Evolutionary conservation across 2,888 invertebrate species (phyloP).

Genomic region (Syrista parreyssii): DNA sequence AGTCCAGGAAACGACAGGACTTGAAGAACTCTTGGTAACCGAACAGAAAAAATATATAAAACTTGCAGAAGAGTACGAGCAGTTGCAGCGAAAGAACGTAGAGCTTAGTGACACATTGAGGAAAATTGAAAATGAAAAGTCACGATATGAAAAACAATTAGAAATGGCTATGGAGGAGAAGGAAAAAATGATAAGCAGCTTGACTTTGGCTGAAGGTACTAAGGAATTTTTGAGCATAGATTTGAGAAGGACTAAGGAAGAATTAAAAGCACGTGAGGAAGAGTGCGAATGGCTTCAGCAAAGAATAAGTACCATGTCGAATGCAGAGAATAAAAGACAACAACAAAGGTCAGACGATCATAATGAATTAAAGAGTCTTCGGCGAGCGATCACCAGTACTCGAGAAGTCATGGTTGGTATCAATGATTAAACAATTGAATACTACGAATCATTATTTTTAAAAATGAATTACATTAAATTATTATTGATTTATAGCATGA

Average conservation of each 20-base stretch:
- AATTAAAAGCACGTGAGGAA: slow-evolving; percentile 68
- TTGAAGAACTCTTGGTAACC: slow-evolving; percentile 37
- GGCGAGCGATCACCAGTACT: slow-evolving; percentile 48
- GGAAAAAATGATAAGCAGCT: slow-evolving; percentile 60
- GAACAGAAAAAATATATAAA: slow-evolving; percentile 43
- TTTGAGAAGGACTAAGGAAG: slow-evolving; percentile 66
- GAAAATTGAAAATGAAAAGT: slow-evolving; percentile 66
- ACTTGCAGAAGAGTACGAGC: slow-evolving; percentile 45
- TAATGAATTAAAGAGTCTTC: slow-evolving; percentile 44
- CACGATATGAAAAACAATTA: slow-evolving; percentile 67
- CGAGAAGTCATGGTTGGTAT: slow-evolving; percentile 47
- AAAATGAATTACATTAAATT: slow-evolving; percentile 1
- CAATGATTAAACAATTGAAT: not conserved
- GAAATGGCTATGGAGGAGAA: slow-evolving; percentile 67
- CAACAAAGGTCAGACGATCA: slow-evolving; percentile 44
- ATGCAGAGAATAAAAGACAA: slow-evolving; percentile 52
- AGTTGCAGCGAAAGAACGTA: slow-evolving; percentile 39
- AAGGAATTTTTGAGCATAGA: slow-evolving; percentile 69
- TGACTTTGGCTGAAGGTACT: slow-evolving; percentile 54
- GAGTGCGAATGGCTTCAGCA: slow-evolving; percentile 71
- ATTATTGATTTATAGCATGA: slow-evolving; percentile 35
- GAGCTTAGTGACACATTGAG: slow-evolving; percentile 68
- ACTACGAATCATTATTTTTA: not conserved
- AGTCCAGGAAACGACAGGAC: slow-evolving; percentile 21
- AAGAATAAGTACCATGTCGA: slow-evolving; percentile 61